Evolutionary conservation across 2,888 invertebrate species (phyloP).

Genomic region (Apoderus coryli): DNA sequence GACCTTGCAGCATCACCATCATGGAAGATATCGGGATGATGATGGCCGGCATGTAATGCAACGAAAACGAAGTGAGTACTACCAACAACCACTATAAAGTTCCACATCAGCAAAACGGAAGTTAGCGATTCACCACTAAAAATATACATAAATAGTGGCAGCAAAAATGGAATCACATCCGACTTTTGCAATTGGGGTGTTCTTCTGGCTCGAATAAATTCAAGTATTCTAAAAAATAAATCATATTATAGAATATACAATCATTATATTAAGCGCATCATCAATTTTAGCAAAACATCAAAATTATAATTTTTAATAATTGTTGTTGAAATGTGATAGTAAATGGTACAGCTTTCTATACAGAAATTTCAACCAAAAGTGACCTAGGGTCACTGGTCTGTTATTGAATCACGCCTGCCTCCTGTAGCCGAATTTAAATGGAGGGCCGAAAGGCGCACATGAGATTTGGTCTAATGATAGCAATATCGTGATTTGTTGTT

Average conservation of each 20-base stretch:
- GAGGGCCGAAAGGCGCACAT: no score
- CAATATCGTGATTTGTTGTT: no score
- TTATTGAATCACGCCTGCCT: no score
- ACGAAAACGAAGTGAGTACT: slow-evolving; percentile 49
- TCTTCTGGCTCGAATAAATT: slow-evolving; percentile 15
- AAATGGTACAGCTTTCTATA: no score
- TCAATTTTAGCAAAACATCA: no score
- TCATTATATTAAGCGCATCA: slow-evolving; percentile 4
- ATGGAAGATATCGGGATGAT: slow-evolving; percentile 66
- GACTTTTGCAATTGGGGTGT: slow-evolving; percentile 16
- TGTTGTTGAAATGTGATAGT: no score
- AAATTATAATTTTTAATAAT: no score
- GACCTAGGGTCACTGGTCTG: no score
- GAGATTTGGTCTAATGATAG: no score
- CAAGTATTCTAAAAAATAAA: slow-evolving; percentile 15
- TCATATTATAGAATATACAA: no score
- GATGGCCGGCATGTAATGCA: slow-evolving; percentile 62
- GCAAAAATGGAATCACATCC: slow-evolving; percentile 31
- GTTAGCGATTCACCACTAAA: slow-evolving; percentile 25
- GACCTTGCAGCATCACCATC: slow-evolving; percentile 61
- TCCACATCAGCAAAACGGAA: slow-evolving; percentile 39
- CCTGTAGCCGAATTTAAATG: no score
- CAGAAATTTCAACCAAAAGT: no score
- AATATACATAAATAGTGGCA: slow-evolving; percentile 33
- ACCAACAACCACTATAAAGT: slow-evolving; percentile 42